Evolutionary conservation across 37 sponge, comb jelly and placozoan genomes (phyloP).

Genomic region (Petrosia ficiformis): DNA sequence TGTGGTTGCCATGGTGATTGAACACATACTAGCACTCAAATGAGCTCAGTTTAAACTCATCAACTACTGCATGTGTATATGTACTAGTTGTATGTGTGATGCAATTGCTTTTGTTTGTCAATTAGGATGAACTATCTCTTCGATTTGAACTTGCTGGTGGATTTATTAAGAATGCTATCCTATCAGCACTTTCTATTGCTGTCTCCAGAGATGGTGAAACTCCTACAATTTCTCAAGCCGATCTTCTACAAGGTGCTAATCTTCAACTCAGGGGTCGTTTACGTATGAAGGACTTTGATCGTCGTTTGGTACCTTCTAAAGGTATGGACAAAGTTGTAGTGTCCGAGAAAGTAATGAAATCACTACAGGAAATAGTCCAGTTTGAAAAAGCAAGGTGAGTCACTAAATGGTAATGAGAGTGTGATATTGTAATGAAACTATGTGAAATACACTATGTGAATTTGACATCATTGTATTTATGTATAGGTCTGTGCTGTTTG

Average conservation of each 20-base stretch:
- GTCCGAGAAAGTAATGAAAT: constrained; percentile 27
- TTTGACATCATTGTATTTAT: not conserved
- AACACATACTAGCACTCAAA: too few relatives aligned
- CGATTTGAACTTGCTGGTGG: constrained; percentile 84
- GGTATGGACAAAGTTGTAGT: constrained; percentile 75
- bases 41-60: too few relatives aligned
- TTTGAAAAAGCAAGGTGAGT: constrained; percentile 89
- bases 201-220: constrained; percentile 79
- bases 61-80: not conserved
- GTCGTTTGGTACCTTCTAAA: constrained; percentile 62
- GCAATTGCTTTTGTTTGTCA: too few relatives aligned
- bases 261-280: constrained; percentile 84
- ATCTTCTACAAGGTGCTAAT: constrained; percentile 77
- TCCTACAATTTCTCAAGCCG: constrained; percentile 66
- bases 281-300: constrained; percentile 88
- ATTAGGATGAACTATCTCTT: constrained; percentile 52
- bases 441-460: too few relatives aligned
- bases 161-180: constrained; percentile 84
- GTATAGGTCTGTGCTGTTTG: constrained; percentile 74
- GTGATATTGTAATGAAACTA: not conserved
- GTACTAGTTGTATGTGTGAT: not conserved
- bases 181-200: constrained; percentile 81
- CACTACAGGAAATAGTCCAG: constrained; percentile 69
- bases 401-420: too few relatives aligned
- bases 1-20: too few relatives aligned